phyloP scores from a whole-genome alignment of 2,113 vertebrate species.

The Pedetes capensis region DNA sequence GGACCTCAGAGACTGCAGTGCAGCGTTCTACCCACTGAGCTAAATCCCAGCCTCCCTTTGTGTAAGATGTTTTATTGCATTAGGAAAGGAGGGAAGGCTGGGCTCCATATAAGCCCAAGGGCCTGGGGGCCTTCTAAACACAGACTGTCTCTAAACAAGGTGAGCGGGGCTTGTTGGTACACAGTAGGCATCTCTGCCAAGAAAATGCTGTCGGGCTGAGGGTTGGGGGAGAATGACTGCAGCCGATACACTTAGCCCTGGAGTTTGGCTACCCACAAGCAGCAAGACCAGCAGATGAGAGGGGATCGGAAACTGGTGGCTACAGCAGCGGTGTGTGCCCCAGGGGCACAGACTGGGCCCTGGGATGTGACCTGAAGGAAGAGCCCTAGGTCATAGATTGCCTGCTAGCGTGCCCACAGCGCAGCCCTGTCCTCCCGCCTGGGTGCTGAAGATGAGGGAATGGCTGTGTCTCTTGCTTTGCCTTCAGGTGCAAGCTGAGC shows the following conservation, averaged over 20 bases:
- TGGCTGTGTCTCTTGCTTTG: neutral
- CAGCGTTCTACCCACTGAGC: too few species aligned
- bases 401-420: too few species aligned
- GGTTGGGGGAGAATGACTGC: neutral
- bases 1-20: too few species aligned
- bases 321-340: neutral
- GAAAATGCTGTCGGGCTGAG: neutral
- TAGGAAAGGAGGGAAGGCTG: neutral
- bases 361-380: too few species aligned
- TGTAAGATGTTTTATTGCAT: neutral
- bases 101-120: neutral
- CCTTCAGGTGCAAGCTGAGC: neutral
- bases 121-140: neutral
- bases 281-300: too few species aligned
- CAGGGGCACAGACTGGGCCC: too few species aligned
- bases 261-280: neutral
- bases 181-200: neutral
- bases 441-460: neutral
- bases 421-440: rapidly evolving
- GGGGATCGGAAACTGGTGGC: neutral
- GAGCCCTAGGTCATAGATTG: too few species aligned
- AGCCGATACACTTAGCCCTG: neutral
- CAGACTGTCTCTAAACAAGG: neutral
- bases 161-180: too few species aligned
- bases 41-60: neutral